A percentile compares a stretch with the other conserved stretches of the same genome.
Evolutionary conservation across 92 coral and sea anemone species (phyloP).

Genomic region (Actinostola sp.): DNA sequence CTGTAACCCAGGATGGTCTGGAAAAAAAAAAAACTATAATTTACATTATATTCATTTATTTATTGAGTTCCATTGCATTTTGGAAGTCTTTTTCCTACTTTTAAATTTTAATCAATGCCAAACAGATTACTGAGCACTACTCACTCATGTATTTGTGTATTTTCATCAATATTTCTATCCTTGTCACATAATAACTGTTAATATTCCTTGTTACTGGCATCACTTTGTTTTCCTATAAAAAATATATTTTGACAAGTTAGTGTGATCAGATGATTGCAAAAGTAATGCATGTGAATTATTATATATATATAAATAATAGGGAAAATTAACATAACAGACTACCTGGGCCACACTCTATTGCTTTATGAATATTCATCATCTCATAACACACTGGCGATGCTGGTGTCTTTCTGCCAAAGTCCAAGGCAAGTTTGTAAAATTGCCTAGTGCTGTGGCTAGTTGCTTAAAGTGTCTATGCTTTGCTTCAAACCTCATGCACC

Average conservation of each 20-base stretch:
- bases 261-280: too few relatives aligned
- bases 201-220: conserved; percentile 15
- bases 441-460: conserved; percentile 29
- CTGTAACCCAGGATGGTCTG: conserved; percentile 48
- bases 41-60: too few relatives aligned
- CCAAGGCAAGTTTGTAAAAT: conserved; percentile 31
- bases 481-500: too few relatives aligned
- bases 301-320: too few relatives aligned
- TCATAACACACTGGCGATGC: conserved; percentile 27
- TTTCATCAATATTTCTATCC: conserved; percentile 23
- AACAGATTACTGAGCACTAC: background rate
- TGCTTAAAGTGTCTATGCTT: too few relatives aligned
- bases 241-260: background rate
- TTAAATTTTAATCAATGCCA: background rate
- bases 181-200: conserved; percentile 15
- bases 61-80: too few relatives aligned
- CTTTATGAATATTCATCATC: conserved; percentile 22
- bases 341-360: conserved; percentile 41
- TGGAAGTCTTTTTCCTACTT: background rate
- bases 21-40: too few relatives aligned
- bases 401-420: conserved; percentile 39
- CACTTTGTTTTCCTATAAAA: conserved; percentile 23
- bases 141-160: conserved; percentile 19
- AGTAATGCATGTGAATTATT: too few relatives aligned
- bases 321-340: background rate